Percentiles rank a stretch among this genome's conserved stretches.
These are phyloP conservation scores for Brachypalpus laphriformis DNA, from an alignment of 2,888 invertebrate species.

Conservation along the genomic window DNA sequence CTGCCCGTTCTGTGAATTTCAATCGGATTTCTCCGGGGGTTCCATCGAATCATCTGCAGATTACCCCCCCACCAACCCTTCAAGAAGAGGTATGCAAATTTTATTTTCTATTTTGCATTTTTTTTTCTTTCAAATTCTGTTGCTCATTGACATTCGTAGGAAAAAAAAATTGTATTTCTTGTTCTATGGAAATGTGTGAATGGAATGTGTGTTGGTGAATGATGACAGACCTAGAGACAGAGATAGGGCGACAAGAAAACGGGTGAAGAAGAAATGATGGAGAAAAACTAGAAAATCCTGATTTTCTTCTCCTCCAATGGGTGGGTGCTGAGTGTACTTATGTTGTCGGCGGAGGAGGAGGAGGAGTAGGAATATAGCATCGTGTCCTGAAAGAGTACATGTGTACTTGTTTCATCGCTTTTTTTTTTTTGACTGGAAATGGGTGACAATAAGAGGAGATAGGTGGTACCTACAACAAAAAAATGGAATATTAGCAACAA, in stretches of 20 bases:
- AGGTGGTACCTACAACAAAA: background rate
- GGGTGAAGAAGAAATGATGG: background rate
- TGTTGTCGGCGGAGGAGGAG: background rate
- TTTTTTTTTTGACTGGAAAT: background rate
- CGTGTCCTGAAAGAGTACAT: constrained; percentile 31
- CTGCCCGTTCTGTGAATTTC: background rate
- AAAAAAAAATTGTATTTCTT: background rate
- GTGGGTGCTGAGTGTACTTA: background rate
- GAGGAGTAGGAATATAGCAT: no score
- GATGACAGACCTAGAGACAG: constrained; percentile 37
- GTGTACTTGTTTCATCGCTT: constrained; percentile 25
- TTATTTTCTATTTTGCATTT: background rate
- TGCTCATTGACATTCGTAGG: constrained; percentile 53
- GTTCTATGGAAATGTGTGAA: constrained; percentile 63
- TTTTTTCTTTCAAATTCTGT: constrained; percentile 21
- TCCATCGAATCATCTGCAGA: no score
- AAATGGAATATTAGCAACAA: background rate
- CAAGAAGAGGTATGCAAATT: constrained; percentile 24
- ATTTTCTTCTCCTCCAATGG: constrained; percentile 31
- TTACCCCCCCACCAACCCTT: background rate
- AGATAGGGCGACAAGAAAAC: constrained; percentile 12
- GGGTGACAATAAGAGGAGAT: background rate
- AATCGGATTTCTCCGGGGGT: background rate
- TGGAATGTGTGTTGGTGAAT: constrained; percentile 70
- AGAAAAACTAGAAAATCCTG: constrained; percentile 71